Evolutionary conservation across 2,113 vertebrate species (phyloP).

Genomic region (Nothoprocta pentlandii): DNA sequence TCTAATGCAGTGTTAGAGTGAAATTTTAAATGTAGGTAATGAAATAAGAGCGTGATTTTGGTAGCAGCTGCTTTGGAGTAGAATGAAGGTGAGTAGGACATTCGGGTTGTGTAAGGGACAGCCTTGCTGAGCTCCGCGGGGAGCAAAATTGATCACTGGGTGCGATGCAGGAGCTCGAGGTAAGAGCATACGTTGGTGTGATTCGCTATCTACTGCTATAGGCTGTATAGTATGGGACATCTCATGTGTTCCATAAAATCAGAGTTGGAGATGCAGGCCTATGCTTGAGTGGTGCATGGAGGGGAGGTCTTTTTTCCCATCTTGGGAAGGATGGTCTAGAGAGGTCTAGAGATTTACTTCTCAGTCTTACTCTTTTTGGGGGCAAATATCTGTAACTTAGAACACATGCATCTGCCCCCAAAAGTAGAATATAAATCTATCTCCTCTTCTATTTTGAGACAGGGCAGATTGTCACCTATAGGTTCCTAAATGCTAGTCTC

Average conservation of each 20-base stretch:
- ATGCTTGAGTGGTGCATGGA: background rate
- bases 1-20: background rate
- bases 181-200: background rate
- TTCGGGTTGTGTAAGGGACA: background rate
- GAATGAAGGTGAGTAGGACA: background rate
- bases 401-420: background rate
- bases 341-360: background rate
- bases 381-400: background rate
- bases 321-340: background rate
- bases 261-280: background rate
- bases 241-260: background rate
- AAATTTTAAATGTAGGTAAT: background rate
- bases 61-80: background rate
- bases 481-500: background rate
- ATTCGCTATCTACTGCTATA: background rate
- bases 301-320: background rate
- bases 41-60: background rate
- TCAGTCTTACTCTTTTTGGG: background rate
- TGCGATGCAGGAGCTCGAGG: background rate
- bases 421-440: background rate
- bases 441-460: background rate
- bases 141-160: rapidly evolving
- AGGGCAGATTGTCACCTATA: no score
- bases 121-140: rapidly evolving
- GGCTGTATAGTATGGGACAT: background rate